Evolutionary conservation across 2,113 vertebrate species (phyloP), one percentile per base, ranked within the genome.

Genomic region (Solea senegalensis): DNA sequence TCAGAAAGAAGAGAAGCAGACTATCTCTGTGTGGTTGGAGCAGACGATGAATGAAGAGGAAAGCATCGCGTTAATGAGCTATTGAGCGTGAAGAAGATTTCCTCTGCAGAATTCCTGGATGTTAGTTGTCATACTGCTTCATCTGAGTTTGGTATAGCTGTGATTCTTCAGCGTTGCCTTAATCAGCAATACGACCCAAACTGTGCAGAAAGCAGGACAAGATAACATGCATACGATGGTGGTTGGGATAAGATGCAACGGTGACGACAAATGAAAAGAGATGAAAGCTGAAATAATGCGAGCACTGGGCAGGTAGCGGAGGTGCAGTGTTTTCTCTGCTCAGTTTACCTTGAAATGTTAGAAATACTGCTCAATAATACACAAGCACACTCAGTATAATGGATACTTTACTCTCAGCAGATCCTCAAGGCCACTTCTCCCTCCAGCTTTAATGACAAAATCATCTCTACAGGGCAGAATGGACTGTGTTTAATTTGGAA

Each of bases 231-330:
- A 66, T 45, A 28, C 45, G 61, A 53, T 56, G 43, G 52, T n/a
- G 21, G 52, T 16, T 55, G 0, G 12, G 63, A 54, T 66, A 54
- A 66, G 27, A 55, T 16, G n/a, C 48, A 68, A 57, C 44, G 55
- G 55, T 66, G 9, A 34, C 39, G 39, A 21, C 50, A 55, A 55
- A 12, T 44, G 9, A 26, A 65, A 44, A 14, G 16, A n/a, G 53
- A 41, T 40, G 13, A 51, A 11, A 26, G 2, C 1, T 2, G 4
- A 61, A 26, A 34, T 27, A 43, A 13, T 41, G 10, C 27, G 63
- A 41, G n/a, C 39, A 43, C 50, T 15, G 50, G 16, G 10, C 26
- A 7, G 8, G 44, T 7, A 41, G 16, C 62, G 14, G 2, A 16
- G 7, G 21, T 34, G 4, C 45, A 62, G 26, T 28, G 59, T 61